Conservation (phyloP, 2,888 invertebrate genomes). For the Cremastinae sp. region DNA sequence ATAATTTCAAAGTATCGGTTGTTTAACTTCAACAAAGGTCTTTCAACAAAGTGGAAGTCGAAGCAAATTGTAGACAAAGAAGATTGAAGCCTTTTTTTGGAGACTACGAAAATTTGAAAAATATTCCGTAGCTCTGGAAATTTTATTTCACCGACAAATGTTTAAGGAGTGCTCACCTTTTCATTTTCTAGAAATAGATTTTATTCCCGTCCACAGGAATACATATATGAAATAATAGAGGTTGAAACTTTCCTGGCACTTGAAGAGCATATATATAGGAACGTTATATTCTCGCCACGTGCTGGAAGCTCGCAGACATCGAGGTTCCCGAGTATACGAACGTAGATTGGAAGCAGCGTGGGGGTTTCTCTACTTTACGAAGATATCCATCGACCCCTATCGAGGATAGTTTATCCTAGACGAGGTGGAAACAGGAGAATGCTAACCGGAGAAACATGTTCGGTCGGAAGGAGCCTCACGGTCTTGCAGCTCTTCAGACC, state of each 20-base stretch:
- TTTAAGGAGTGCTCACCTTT: too few relatives aligned
- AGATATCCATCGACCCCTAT: conserved; percentile 59
- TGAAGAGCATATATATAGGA: conserved; percentile 42
- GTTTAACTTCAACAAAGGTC: neutral
- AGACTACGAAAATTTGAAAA: neutral
- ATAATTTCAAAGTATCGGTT: too few relatives aligned
- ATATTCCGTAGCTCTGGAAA: too few relatives aligned
- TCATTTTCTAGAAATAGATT: too few relatives aligned
- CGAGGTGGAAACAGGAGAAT: conserved; percentile 34
- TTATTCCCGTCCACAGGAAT: neutral
- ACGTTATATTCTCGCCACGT: conserved; percentile 51
- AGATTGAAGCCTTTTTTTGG: too few relatives aligned
- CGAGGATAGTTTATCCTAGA: conserved; percentile 59
- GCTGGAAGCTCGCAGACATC: neutral
- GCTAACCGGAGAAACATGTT: conserved; percentile 43
- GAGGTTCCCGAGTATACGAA: neutral
- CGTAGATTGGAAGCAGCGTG: neutral
- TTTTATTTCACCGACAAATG: too few relatives aligned
- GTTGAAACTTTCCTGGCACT: conserved; percentile 34
- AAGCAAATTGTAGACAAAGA: neutral
- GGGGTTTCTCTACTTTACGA: conserved; percentile 52
- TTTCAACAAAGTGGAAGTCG: neutral
- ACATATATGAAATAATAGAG: conserved; percentile 13
- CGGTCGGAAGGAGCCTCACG: conserved; percentile 44
- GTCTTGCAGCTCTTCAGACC: conserved; percentile 42